Conservation (phyloP, 2,113 vertebrate genomes). For the Theropithecus gelada region DNA sequence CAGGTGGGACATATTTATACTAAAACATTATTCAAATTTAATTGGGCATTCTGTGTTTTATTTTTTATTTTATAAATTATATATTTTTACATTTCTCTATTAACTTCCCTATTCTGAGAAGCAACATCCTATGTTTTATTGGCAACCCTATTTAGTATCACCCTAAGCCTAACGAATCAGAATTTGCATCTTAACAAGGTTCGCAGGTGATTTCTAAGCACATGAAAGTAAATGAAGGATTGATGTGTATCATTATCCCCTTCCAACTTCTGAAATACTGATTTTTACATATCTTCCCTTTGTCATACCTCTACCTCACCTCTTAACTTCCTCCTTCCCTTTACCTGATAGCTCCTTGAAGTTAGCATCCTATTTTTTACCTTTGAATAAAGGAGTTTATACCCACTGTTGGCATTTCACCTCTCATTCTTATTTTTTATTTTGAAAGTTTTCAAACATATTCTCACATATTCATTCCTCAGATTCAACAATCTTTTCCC, state of each 20-base stretch:
- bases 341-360: not conserved
- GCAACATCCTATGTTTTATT: not conserved
- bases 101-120: too few species aligned
- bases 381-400: not conserved
- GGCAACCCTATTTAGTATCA: not conserved
- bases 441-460: not conserved
- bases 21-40: not conserved
- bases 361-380: not conserved
- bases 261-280: not conserved
- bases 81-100: too few species aligned
- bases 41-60: not conserved
- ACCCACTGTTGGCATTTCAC: not conserved
- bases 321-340: not conserved
- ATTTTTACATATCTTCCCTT: not conserved
- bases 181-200: not conserved
- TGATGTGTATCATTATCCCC: not conserved
- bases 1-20: not conserved
- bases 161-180: not conserved
- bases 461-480: not conserved
- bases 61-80: not conserved
- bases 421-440: not conserved
- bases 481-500: not conserved
- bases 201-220: not conserved
- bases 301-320: not conserved
- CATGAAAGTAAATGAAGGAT: not conserved